Conservation (phyloP, 2,888 invertebrate species). For the Steinernema carpocapsae region DNA sequence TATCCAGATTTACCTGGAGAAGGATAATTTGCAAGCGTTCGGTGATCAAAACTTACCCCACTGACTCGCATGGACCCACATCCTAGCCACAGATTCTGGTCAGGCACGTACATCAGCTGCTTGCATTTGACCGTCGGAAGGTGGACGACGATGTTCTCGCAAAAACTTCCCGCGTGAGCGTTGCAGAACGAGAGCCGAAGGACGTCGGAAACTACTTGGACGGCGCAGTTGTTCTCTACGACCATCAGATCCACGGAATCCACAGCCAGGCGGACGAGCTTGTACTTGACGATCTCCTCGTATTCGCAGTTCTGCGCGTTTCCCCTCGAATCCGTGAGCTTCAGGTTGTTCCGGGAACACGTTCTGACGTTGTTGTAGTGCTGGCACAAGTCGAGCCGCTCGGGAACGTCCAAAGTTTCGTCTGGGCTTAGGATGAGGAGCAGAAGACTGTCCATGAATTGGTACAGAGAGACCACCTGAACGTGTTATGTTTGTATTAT, state of each 20-base stretch:
- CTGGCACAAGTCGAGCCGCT: conserved; percentile 74
- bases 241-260: conserved; percentile 89
- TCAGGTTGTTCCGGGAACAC: conserved; percentile 41
- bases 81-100: conserved; percentile 45
- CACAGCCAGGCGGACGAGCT: conserved; percentile 85
- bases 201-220: conserved; percentile 48
- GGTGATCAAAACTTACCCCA: conserved; percentile 15
- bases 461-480: conserved; percentile 80
- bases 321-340: conserved; percentile 38
- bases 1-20: conserved; percentile 40
- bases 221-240: conserved; percentile 75
- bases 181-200: conserved; percentile 62
- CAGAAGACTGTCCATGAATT: conserved; percentile 85
- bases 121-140: conserved; percentile 47
- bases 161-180: conserved; percentile 55
- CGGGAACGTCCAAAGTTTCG: conserved; percentile 85
- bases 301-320: conserved; percentile 43
- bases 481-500: neutral
- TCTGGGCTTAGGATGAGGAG: conserved; percentile 85
- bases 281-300: conserved; percentile 78
- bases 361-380: conserved; percentile 65
- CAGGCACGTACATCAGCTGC: conserved; percentile 42
- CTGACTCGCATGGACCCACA: conserved; percentile 41
- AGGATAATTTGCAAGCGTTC: neutral
- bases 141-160: conserved; percentile 53